A percentile compares a stretch with the other conserved stretches of the same genome.
These are phyloP conservation scores for Pachymerium ferrugineum DNA, from an alignment of 2,888 invertebrate genomes.

Conservation along the genomic window DNA sequence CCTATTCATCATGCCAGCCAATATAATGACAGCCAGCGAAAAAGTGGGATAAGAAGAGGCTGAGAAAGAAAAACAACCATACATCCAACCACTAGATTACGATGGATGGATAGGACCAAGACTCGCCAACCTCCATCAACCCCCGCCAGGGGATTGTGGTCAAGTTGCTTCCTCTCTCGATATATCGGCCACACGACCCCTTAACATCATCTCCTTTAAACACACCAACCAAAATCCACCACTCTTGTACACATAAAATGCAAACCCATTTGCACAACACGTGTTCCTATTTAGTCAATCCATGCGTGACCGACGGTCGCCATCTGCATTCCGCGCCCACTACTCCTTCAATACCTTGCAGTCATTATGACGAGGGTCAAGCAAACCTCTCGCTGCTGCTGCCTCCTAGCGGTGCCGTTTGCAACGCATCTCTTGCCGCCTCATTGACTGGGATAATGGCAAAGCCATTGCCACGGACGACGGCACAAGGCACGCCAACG, in stretches of 20 bases:
- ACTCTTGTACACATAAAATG: background rate
- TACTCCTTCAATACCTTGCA: conserved; percentile 6
- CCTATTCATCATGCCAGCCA: conserved; percentile 14
- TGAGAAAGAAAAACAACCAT: conserved; percentile 13
- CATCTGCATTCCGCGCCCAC: conserved; percentile 8
- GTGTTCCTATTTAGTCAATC: conserved; percentile 24
- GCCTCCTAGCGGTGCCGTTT: background rate
- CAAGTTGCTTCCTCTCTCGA: conserved; percentile 15
- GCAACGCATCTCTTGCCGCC: conserved; percentile 15
- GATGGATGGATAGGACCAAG: background rate
- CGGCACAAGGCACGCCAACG: background rate
- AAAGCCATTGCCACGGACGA: conserved; percentile 21
- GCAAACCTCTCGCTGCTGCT: background rate
- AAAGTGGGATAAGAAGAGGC: background rate
- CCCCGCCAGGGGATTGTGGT: background rate
- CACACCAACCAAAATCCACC: background rate
- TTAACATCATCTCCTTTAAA: background rate
- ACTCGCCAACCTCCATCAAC: conserved; percentile 19
- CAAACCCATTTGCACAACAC: conserved; percentile 16
- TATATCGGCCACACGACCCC: background rate
- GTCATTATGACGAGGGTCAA: conserved; percentile 24
- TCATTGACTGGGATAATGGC: conserved; percentile 22
- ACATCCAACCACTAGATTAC: conserved; percentile 13
- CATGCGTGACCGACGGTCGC: background rate
- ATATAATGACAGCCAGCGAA: conserved; percentile 7